These are phyloP conservation scores for Stratiomys singularior DNA, from an alignment of 2,888 invertebrate genomes.

Conservation along the genomic window DNA sequence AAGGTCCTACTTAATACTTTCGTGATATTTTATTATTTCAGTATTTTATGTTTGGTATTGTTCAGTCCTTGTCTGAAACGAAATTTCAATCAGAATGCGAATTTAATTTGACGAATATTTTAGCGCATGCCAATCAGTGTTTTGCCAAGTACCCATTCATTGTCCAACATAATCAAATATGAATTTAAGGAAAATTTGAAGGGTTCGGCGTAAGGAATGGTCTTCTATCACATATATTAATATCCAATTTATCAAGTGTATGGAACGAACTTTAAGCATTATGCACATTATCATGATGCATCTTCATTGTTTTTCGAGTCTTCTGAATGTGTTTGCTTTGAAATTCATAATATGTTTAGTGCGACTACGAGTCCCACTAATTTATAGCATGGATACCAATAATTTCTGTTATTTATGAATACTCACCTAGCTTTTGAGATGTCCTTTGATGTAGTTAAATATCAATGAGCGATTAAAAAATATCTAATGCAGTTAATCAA, in stretches of 20 bases:
- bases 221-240: neutral
- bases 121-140: constrained; percentile 41
- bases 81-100: constrained; percentile 45
- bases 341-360: neutral
- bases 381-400: constrained; percentile 18
- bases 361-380: neutral
- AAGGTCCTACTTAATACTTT: neutral
- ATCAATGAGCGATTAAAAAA: too few species aligned
- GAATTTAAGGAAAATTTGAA: neutral
- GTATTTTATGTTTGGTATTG: neutral
- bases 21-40: neutral
- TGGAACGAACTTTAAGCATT: constrained; percentile 1
- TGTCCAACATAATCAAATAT: neutral
- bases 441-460: neutral
- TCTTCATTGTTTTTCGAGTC: constrained; percentile 38
- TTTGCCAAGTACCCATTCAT: neutral
- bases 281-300: constrained; percentile 29
- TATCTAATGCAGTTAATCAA: too few species aligned
- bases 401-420: neutral
- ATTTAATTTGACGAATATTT: constrained; percentile 32
- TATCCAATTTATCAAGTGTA: neutral
- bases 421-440: neutral
- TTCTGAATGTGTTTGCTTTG: constrained; percentile 38
- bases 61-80: neutral
- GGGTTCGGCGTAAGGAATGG: neutral